Conservation (phyloP, 1,140 invertebrate species). For the Cydia strobilella region DNA sequence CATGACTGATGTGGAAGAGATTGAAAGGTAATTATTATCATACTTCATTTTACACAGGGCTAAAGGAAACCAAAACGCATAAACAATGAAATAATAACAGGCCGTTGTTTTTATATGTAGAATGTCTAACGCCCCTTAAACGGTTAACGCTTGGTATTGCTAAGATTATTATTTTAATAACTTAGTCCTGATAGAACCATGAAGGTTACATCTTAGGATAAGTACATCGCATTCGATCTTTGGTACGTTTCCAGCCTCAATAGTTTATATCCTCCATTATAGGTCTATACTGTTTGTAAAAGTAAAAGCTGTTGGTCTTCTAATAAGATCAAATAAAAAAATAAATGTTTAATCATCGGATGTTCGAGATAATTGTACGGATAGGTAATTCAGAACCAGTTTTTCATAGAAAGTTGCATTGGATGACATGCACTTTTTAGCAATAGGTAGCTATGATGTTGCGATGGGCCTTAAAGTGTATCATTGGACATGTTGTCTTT, state of each 20-base stretch:
- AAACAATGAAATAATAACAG: too few relatives aligned
- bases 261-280: too few relatives aligned
- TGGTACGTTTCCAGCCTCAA: background rate
- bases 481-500: background rate
- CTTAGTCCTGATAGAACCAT: background rate
- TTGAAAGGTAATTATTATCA: constrained; percentile 65
- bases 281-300: too few relatives aligned
- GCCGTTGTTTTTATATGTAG: too few relatives aligned
- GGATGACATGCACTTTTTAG: constrained; percentile 13
- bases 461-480: background rate
- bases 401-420: constrained; percentile 13
- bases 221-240: background rate
- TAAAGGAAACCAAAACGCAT: too few relatives aligned
- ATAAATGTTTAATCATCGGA: background rate
- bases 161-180: background rate
- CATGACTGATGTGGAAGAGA: constrained; percentile 70
- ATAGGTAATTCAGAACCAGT: background rate
- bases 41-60: background rate
- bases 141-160: too few relatives aligned
- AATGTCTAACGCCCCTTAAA: too few relatives aligned
- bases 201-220: background rate
- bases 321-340: too few relatives aligned
- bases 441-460: background rate
- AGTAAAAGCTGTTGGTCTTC: too few relatives aligned
- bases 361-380: constrained; percentile 6